Evolutionary conservation across 2,888 invertebrate genomes (phyloP), one percentile per base, ranked within the genome.

Genomic region (Aphodius sticticus): DNA sequence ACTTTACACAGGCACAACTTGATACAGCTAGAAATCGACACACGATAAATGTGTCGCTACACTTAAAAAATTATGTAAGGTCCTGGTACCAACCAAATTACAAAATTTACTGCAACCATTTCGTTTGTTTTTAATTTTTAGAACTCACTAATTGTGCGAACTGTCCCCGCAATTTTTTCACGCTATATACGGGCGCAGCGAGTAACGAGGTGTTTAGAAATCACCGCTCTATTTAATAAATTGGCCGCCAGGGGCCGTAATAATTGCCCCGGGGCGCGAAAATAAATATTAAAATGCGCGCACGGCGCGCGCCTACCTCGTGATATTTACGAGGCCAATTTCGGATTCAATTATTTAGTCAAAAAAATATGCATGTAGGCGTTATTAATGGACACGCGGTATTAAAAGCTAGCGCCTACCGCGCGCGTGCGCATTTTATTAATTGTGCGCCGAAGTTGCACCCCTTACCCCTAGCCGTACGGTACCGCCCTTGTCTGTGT

Each of bases 261-360:
- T 74, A 37, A 74, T 36, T 35, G 74, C 74, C 36, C 26, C 35
- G 35, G 36, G 12, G 37, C 37, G 9, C 74, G 74, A 9, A 74
- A 74, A 74, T 74, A 74, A 74, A 74, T 36, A 74, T 35, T 36
- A 37, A n/a, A 74, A 74, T 74, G 37, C n/a, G 37, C 74, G 74
- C 16, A 74, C 74, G 74, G 37, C 74, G 74, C n/a, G 36, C 35
- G 74, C 74, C 36, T 36, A 35, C 71, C 71, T 36, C 35, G 74
- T 14, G 6, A 74, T 74, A 74, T 74, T 74, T 74, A 74, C 74
- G 74, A 37, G 36, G 36, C n/a, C 74, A 74, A 74, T 74, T 74
- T 74, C n/a, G 74, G n/a, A 74, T 74, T 74, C 74, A 74, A 74
- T 74, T 74, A 74, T 74, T 74, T 74, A 74, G 74, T 74, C n/a